Evolutionary conservation across 1,140 invertebrate genomes (phyloP).

Genomic region (Scaptomyza pallida): DNA sequence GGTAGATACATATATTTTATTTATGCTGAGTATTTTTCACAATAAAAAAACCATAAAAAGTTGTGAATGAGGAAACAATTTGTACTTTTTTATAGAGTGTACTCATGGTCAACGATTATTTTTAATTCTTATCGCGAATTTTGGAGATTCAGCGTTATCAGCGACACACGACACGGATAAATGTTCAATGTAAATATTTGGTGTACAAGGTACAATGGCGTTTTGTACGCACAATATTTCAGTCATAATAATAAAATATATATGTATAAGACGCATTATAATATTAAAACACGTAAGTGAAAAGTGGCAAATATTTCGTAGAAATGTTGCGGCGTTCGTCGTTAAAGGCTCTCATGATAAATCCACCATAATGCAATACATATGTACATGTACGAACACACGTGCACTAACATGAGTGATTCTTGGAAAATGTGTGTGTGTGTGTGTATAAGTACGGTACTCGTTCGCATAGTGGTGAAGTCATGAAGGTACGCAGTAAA

Average conservation of each 20-base stretch:
- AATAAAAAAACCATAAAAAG: too few species aligned
- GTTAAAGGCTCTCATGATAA: constrained; percentile 54
- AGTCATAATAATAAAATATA: constrained; percentile 22
- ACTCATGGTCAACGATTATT: background rate
- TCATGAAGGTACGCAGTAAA: constrained; percentile 59
- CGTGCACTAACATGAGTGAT: constrained; percentile 34
- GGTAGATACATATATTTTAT: too few species aligned
- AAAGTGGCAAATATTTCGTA: constrained; percentile 60
- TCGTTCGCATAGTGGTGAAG: constrained; percentile 66
- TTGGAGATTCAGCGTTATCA: constrained; percentile 25
- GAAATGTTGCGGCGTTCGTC: constrained; percentile 38
- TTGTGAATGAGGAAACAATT: too few species aligned
- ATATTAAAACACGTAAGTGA: constrained; percentile 72
- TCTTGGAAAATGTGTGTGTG: constrained; percentile 69
- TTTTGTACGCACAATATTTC: background rate
- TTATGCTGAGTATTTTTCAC: too few species aligned
- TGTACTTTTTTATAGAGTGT: background rate
- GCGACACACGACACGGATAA: background rate
- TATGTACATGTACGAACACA: constrained; percentile 15
- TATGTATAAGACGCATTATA: constrained; percentile 56
- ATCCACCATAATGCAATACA: constrained; percentile 43
- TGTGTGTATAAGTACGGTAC: constrained; percentile 49
- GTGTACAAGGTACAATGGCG: background rate
- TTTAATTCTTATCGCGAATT: constrained; percentile 32
- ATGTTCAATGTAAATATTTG: constrained; percentile 1